Base-by-base conservation (phyloP, 2,888 invertebrate genomes). In the Neocrepidodera transversa region DNA sequence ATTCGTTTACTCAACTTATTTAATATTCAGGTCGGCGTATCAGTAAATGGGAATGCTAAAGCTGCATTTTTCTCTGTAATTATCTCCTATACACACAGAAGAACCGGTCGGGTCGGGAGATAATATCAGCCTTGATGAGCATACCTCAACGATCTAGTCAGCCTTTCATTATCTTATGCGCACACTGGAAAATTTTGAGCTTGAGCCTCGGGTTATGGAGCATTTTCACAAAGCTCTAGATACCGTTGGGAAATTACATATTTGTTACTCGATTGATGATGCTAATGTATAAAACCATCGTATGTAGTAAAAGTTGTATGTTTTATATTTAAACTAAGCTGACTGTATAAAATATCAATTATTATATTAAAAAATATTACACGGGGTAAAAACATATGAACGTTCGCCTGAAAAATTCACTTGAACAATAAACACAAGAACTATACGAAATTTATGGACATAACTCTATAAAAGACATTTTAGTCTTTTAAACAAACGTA, bases 21-120 rank as follows among this genome's bases (percentile, higher is more conserved):
- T 36, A 47, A 40, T 54, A 54, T 54, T 45, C 54, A 36, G 36
- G 47, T 11, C 45, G 35, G 36, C 35, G 36, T 47, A 54, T 54
- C 54, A 54, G 23, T 14, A 54, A 54, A 54, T 42, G 45, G 45
- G 36, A 60, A 56, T 55, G 60, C 55, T 49, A 30, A 36, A 55
- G 45, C 40, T 60, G 60, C 60, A 56, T 55, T 60, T 58, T 54
- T 60, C 55, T 51, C 55, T 51, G 60, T 60, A 60, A 60, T 60
- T 55, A 60, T 56, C 55, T 38, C 17, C 45, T 60, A 51, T 60
- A 55, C 55, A 60, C 28, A 55, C 50, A 55, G 38, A 50, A 45
- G 38, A 50, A 45, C 47, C 32, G 60, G 38, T 60, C 45, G 17
- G 45, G 47, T 14, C 43, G n/a, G 17, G 17, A 60, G 54, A 60